Evolutionary conservation across 37 sponge, comb jelly and placozoan species (phyloP), one percentile per base, ranked within the genome.

Genomic region (Haliclona indistincta): DNA sequence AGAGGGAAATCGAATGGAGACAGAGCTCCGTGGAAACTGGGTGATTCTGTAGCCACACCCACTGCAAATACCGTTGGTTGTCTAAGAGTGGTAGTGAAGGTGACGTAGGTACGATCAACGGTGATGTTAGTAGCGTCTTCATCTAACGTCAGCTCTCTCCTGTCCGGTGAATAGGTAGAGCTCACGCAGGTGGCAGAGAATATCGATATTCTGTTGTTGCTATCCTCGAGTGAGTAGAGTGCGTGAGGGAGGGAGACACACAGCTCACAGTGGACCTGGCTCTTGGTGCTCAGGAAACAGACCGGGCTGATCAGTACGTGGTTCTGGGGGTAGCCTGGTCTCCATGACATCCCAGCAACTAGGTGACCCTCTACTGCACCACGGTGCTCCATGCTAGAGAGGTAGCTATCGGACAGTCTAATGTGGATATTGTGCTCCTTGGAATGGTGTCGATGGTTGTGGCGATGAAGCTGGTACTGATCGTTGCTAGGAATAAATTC

Each of bases 301-400:
- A 77, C 38, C 3, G 85, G 85, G 38, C 85, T 84, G 52, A 84
- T 70, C 7, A 84, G 45, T 20, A 55, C 54, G 62, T 84, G 56
- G 0, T 56, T 56, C 7, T n/a, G 43, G 22, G 78, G 77, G 70
- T 47, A 76, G 56, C n/a, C 20, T 32, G 2, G 42, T 38, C 63
- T 61, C 70, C 76, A 56, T 29, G 32, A 54, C 25, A 70, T 71
- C 76, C 68, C 77, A 33, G 78, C 71, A 29, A 71, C 85, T 45
- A 70, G 41, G 26, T 62, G 2, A 34, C 78, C 62, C 41, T 70
- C 72, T 8, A 68, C 45, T 6, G 67, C 38, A 34, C 35, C 43
- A 1, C 29, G 33, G 41, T 13, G 19, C 36, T 67, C 51, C n/a
- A 29, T 22, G 35, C n/a, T n/a, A n/a, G 28, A 8, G 62, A 55